Percentiles rank a stretch among this genome's conserved stretches.
phyloP scores from a whole-genome alignment of 92 coral and sea anemone genomes.

The Virgularia gustaviana region DNA sequence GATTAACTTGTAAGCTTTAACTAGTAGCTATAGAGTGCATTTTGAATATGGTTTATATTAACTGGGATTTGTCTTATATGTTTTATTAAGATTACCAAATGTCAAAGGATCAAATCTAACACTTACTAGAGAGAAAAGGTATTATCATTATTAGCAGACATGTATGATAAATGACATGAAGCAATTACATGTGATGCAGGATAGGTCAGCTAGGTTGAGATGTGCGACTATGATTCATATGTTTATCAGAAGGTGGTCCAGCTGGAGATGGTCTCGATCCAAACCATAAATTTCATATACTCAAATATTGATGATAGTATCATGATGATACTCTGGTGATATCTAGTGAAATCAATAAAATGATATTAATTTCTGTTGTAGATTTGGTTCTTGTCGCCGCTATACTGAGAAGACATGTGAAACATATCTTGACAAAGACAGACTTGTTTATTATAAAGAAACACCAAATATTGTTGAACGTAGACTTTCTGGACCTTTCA shows the following conservation, averaged over 20 bases:
- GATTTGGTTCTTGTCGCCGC: slow-evolving; percentile 81
- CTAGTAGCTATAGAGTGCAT: not conserved
- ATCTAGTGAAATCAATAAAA: not conserved
- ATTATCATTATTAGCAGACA: not conserved
- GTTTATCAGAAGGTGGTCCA: no score
- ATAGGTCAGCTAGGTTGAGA: no score
- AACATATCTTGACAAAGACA: slow-evolving; percentile 61
- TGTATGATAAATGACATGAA: no score
- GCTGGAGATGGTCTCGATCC: no score
- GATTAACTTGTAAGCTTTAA: not conserved
- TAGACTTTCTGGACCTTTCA: slow-evolving; percentile 63
- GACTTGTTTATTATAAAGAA: slow-evolving; percentile 70
- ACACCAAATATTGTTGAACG: slow-evolving; percentile 67
- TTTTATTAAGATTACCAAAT: slow-evolving; percentile 28
- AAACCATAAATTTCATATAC: no score
- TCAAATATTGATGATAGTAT: not conserved
- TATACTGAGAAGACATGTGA: slow-evolving; percentile 81
- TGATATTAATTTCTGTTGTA: slow-evolving; percentile 14
- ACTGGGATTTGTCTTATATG: not conserved
- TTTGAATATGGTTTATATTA: not conserved
- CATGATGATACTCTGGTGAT: not conserved
- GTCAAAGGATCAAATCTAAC: slow-evolving; percentile 58
- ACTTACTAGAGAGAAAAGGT: slow-evolving; percentile 86
- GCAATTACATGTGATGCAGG: no score
- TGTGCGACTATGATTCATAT: no score